phyloP scores from a whole-genome alignment of 64 coral and sea anemone genomes.

The Pocillopora verrucosa region DNA sequence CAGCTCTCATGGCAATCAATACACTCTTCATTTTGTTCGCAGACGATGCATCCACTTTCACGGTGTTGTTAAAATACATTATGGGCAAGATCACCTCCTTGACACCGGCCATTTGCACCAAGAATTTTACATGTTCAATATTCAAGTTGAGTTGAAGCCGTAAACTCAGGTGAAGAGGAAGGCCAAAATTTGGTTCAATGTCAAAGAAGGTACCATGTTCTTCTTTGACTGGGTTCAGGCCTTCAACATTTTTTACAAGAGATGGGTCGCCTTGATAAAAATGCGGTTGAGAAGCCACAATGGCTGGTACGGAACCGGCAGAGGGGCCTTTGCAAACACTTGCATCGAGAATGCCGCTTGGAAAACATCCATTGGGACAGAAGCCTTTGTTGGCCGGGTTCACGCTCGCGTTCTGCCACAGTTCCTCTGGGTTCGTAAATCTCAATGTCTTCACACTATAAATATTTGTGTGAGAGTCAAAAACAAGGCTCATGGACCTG shows the following conservation, averaged over 20 bases:
- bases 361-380: conserved; percentile 68
- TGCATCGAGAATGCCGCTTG: conserved; percentile 66
- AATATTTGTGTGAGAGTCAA: conserved; percentile 26
- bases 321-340: conserved; percentile 44
- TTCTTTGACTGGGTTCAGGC: conserved; percentile 59
- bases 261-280: conserved; percentile 78
- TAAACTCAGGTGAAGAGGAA: conserved; percentile 53
- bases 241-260: conserved; percentile 51
- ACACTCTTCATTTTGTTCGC: conserved; percentile 30
- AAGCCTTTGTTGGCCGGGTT: conserved; percentile 74
- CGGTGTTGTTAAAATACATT: conserved; percentile 64
- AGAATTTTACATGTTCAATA: conserved; percentile 43
- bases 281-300: conserved; percentile 80
- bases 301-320: background rate
- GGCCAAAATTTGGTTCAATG: conserved; percentile 65
- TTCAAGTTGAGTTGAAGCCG: conserved; percentile 66
- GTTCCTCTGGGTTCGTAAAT: conserved; percentile 45
- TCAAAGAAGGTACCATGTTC: conserved; percentile 68
- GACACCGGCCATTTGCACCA: conserved; percentile 39
- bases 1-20: background rate
- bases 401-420: conserved; percentile 55
- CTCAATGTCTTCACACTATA: conserved; percentile 56
- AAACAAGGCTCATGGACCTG: conserved; percentile 66
- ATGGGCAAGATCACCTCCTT: conserved; percentile 60
- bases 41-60: conserved; percentile 34